Base-by-base conservation (phyloP, 92 coral and sea anemone species). In the Epizoanthus ramosus region DNA sequence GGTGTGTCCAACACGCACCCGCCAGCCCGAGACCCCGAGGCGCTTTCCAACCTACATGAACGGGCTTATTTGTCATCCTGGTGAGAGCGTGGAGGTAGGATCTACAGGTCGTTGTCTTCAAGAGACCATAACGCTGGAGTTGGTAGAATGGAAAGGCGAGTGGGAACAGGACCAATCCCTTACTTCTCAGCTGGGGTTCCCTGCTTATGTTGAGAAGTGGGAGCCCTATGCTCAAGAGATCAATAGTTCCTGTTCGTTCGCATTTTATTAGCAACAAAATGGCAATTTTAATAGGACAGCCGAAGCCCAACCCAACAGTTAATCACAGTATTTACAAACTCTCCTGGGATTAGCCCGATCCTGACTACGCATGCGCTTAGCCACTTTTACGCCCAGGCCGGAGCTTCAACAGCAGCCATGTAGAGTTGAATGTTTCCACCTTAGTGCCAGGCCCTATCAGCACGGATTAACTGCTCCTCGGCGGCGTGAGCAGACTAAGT, bases 121-220 rank as follows among this genome's bases (percentile, higher is more conserved):
- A 18, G 82, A 77, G 43, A 77, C 82, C 8, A 37, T 77, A 61
- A 43, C 41, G 8, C 24, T 77, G 57, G 82, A 77, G 1, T 6
- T 77, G n/a, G 71, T 63, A 14, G 33, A 77, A 37, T 61, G 82
- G 82, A 77, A 53, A 2, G 82, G 71, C 22, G 22, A 77, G 8
- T 77, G 82, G 82, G 59, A 41, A 25, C 70, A 77, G 17, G 71
- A 77, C 16, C 2, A 22, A 7, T 3, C 59, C 0, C 22, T 77
- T 0, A 77, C 82, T 12, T 18, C 70, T 22, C 8, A 23, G 41
- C 63, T 60, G 14, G 82, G 82, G 8, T 5, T 77, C 17, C 16
- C 57, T 19, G 45, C 71, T 17, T 77, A 77, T 61, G 82, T 77
- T 35, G 82, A 77, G 15, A 77, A 77, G 69, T 77, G 82, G 82